Percentiles rank a stretch among this genome's conserved stretches.
Evolutionary conservation across 1,140 invertebrate species (phyloP).

Genomic region (Penaeus vannamei): DNA sequence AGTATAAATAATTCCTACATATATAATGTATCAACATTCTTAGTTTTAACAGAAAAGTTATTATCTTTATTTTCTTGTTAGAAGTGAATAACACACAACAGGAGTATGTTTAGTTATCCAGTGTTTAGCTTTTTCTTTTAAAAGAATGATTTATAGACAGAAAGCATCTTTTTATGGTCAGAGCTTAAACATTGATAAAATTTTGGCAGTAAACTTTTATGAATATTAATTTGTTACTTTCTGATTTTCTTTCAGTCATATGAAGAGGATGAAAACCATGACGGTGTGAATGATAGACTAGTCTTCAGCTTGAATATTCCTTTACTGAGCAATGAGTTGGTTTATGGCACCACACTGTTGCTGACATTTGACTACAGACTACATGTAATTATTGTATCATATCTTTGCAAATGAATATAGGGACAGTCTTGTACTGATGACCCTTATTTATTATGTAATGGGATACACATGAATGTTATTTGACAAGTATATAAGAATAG

Average conservation of each 20-base stretch:
- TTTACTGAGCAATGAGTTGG: conserved; percentile 33
- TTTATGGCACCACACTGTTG: conserved; percentile 43
- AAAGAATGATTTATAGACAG: too few species aligned
- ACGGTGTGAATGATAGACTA: conserved; percentile 71
- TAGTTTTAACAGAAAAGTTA: too few species aligned
- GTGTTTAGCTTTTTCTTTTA: too few species aligned
- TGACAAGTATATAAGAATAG: too few species aligned
- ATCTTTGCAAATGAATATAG: too few species aligned
- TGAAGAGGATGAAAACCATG: conserved; percentile 72
- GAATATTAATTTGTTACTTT: not conserved
- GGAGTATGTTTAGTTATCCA: too few species aligned
- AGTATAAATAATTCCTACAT: too few species aligned
- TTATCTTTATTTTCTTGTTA: too few species aligned
- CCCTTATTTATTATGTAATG: not conserved
- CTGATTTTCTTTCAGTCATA: conserved; percentile 68
- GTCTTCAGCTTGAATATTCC: conserved; percentile 67
- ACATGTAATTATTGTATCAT: conserved; percentile 30
- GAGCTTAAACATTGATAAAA: not conserved
- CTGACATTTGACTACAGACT: conserved; percentile 45
- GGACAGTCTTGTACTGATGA: not conserved
- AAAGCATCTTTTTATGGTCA: too few species aligned
- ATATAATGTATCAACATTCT: too few species aligned
- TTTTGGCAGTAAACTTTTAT: not conserved
- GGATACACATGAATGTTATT: too few species aligned
- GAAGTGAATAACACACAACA: too few species aligned